Conservation (phyloP, 2,113 vertebrate genomes). For the Syngnathus typhle region DNA sequence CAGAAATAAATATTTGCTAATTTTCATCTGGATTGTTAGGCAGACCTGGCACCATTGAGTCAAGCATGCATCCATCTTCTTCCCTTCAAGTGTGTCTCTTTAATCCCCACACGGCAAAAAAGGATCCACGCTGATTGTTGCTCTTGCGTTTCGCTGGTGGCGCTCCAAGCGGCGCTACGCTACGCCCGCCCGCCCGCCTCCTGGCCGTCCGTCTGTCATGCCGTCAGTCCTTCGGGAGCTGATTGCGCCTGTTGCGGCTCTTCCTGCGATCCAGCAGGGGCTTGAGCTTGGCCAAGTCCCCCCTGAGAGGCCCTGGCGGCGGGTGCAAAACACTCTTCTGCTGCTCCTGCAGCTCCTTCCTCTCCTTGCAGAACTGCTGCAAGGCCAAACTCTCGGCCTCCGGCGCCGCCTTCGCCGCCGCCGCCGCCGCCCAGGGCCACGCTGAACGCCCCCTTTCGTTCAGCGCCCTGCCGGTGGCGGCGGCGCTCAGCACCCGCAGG, state of each 20-base stretch:
- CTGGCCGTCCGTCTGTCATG: not conserved
- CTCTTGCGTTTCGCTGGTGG: not conserved
- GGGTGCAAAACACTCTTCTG: slow-evolving; percentile 29
- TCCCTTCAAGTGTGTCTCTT: not conserved
- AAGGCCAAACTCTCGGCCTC: slow-evolving; percentile 84
- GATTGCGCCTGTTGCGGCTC: slow-evolving; percentile 89
- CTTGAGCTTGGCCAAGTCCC: slow-evolving; percentile 90
- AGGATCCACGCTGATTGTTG: not conserved
- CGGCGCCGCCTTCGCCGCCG: slow-evolving; percentile 76
- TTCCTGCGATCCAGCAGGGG: slow-evolving; percentile 88
- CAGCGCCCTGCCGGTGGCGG: slow-evolving; percentile 76
- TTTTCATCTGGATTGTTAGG: not conserved
- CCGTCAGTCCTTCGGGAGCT: slow-evolving; percentile 76
- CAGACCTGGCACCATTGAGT: not conserved
- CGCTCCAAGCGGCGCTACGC: not conserved
- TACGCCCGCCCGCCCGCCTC: not conserved
- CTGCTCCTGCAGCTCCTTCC: slow-evolving; percentile 63
- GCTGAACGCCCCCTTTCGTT: slow-evolving; percentile 82
- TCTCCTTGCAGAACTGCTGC: slow-evolving; percentile 93
- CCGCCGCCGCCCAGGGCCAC: slow-evolving; percentile 79
- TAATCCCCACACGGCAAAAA: not conserved
- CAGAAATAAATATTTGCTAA: slow-evolving; percentile 33
- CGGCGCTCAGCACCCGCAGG: slow-evolving; percentile 82
- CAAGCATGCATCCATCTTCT: not conserved
- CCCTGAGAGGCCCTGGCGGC: slow-evolving; percentile 66